Evolutionary conservation across 2,113 vertebrate species (phyloP), one percentile per base, ranked within the genome.

Genomic region (Scomber colias): DNA sequence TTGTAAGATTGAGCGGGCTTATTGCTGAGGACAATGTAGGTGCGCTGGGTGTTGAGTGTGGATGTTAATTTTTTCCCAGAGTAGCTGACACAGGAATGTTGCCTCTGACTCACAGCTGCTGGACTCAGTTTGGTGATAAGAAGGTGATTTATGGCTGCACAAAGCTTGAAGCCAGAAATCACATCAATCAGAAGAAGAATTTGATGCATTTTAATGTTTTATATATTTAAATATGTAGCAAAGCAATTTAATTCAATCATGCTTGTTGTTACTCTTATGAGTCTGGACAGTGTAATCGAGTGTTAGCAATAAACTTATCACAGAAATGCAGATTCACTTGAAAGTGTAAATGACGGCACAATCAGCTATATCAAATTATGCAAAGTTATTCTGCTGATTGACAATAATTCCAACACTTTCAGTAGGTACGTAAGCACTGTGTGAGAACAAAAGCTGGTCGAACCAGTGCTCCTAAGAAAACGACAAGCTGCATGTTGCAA

Each of bases 391-490:
- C 24, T 68, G 51, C 46, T 71, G 60, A 9, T 40, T 40, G 35
- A 40, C 7, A 9, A 9, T 40, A 40, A 40, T 40, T 40, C 59
- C 49, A 57, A 55, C 15, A 9, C 17, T 24, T 35, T 30, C 13
- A 53, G 65, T 3, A 19, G 63, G 82, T 59, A 17, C 51, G 49
- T 84, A 44, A 59, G 24, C 24, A 27, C 24, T 27, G 24, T 14
- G 54, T 81, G 54, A 75, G 21, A 84, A 75, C 64, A 84, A 68
- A 45, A 87, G 85, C 85, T 73, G 8, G 92, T 90, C 62, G 2
- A 55, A 90, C 90, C 82, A 77, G 87, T 87, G 73, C 45, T 81
- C 49, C 24, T 27, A 2, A 27, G 21, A 21, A 21, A 21, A 21
- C 1, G 21, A 21, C 21, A 27, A 27, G 24, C 24, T 27, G 24